Base-by-base conservation (phyloP, 1,140 invertebrate species). In the Pseudobourletiella spinata region DNA sequence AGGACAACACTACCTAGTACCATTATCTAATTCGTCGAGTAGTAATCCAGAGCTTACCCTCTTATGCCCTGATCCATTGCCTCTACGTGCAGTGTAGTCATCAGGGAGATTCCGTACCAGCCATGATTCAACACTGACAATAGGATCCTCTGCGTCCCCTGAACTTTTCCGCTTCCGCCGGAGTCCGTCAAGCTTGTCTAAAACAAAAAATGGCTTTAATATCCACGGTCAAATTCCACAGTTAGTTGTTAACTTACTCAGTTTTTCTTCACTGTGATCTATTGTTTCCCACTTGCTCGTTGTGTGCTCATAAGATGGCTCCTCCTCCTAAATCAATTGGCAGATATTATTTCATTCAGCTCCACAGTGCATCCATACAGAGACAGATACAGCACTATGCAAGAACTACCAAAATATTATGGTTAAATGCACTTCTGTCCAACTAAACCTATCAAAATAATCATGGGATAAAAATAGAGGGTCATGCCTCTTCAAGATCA, bases 131-230 rank as follows among this genome's bases (percentile, higher is more conserved):
- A 95, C 89, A 61, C 85, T 85, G 65, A 79, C 76, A 2, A 77
- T 78, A 75, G 29, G 73, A 28, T 59, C 57, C 28, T 51, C 59
- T n/a, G 56, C 30, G n/a, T 58, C 51, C 6, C 55, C 67, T 3
- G 59, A 32, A 1, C 29, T 35, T 32, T 78, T 74, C 64, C 81
- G 78, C 65, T 77, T 79, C 70, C 79, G 83, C 0, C 75, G 75
- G 30, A 86, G 73, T 50, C 92, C 92, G 79, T 96, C 91, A 74
- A 96, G 80, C 65, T 88, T 86, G 72, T 91, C 91, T 95, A 77
- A 8, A 84, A 84, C 68, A 63, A 63, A 64, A 59, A 63, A 28
- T 39, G n/a, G n/a, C n/a, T n/a, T n/a, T n/a, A n/a, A n/a, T n/a
- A n/a, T n/a, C n/a, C n/a, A n/a, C n/a, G n/a, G n/a, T n/a, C n/a